A percentile compares a stretch with the other conserved stretches of the same genome.
Conservation (phyloP, 2,797 vertebrate genomes). For the Myotis myotis region DNA sequence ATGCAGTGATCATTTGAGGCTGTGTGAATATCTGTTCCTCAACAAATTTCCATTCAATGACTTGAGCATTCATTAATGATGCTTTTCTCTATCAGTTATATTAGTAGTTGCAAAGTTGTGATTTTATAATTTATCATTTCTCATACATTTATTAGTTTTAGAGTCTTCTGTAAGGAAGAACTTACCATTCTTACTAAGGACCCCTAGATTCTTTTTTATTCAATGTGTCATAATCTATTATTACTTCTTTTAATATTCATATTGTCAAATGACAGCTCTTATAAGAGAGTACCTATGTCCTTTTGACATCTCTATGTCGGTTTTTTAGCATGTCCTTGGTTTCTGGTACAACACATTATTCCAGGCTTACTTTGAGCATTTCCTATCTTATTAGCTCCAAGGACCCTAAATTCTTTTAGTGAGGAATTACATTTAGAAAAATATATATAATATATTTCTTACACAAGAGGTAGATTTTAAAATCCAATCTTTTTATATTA, state of each 20-base stretch:
- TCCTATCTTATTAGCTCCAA: neutral
- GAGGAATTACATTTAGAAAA: neutral
- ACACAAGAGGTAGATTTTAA: neutral
- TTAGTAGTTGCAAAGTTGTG: neutral
- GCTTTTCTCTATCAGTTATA: neutral
- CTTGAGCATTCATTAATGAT: neutral
- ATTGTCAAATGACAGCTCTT: neutral
- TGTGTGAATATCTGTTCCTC: neutral
- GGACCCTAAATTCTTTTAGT: neutral
- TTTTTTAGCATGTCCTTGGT: neutral
- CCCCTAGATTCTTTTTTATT: neutral
- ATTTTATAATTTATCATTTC: slow-evolving; percentile 1
- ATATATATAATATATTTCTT: neutral
- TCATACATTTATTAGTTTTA: neutral
- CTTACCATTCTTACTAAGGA: neutral
- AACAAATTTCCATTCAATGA: neutral
- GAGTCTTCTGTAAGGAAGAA: neutral
- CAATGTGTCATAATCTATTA: neutral
- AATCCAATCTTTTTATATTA: neutral
- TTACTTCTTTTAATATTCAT: neutral
- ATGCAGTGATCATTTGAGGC: neutral
- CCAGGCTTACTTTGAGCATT: neutral
- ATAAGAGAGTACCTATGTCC: neutral
- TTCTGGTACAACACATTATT: neutral
- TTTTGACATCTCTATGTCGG: neutral